Base-by-base conservation (phyloP, 2,113 vertebrate species). In the Catagonus wagneri region DNA sequence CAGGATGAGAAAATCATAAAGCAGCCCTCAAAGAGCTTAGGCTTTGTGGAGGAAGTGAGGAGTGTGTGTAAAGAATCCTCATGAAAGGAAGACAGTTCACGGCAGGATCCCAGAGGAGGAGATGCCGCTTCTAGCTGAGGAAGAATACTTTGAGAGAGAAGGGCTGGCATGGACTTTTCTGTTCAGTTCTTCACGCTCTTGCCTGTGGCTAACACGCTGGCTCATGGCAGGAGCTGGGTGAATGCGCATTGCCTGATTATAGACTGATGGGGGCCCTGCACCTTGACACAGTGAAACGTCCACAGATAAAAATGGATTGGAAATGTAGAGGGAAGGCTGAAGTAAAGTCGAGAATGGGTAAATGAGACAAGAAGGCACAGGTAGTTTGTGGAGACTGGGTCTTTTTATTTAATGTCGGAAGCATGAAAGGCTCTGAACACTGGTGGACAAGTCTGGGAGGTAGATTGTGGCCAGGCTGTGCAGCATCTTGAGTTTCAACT, bases 141-240 rank as follows among this genome's bases (percentile, higher is more conserved):
- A 60, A 34, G 39, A 56, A 11, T 44, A 11, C 50, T 89, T 72
- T 29, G 9, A 22, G 76, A 39, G 68, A 39, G 36, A n/a, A 71
- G 61, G 20, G 22, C 0, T 58, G 50, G 34, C 19, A 1, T 79
- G 68, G 6, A 11, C 6, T 32, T 65, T 75, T 68, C 29, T 50
- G 7, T 78, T 56, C 6, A 6, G 52, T 10, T 87, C 1, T 14
- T 58, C 1, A 0, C 6, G 6, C 72, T 61, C 0, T 60, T 14
- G 23, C 12, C 39, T 15, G 11, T 29, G 11, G 50, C 71, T 17
- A 12, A 10, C 10, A 1, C 14, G 15, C 25, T 29, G 27, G 54
- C 29, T 91, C n/a, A 0, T 4, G 7, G 17, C 34, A 17, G 34
- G 87, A 74, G 44, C n/a, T 56, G 25, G 36, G 44, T 54, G 66